These are phyloP conservation scores for Myotis yumanensis DNA, from an alignment of 2,113 vertebrate species.

Conservation along the genomic window DNA sequence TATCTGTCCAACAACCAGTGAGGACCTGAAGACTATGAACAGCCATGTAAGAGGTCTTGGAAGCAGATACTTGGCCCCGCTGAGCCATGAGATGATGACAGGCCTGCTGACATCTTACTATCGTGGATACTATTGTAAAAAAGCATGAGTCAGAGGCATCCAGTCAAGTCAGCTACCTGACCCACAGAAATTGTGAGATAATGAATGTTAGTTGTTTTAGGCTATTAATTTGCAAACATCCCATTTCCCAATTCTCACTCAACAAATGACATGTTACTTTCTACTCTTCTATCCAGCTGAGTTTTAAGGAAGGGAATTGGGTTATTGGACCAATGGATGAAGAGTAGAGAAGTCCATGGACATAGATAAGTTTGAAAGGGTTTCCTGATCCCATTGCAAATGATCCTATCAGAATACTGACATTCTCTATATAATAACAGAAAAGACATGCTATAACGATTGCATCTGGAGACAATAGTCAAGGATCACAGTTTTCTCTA, in stretches of 20 bases:
- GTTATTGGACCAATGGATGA: neutral
- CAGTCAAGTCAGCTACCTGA: neutral
- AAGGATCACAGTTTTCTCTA: neutral
- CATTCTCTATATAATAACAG: neutral
- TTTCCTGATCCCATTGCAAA: neutral
- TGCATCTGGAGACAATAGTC: neutral
- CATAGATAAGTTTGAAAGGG: neutral
- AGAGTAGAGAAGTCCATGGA: neutral
- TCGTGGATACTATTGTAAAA: neutral
- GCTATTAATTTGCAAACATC: neutral
- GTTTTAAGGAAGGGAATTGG: neutral
- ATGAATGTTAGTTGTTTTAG: neutral
- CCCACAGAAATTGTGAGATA: neutral
- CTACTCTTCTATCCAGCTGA: neutral
- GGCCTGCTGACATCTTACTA: neutral
- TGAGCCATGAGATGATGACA: neutral
- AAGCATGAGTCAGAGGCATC: neutral
- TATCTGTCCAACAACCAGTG: neutral
- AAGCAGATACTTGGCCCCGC: neutral
- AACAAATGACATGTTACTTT: no score
- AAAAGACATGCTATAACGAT: neutral
- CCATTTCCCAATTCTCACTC: no score
- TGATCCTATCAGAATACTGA: neutral
- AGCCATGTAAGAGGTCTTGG: neutral
- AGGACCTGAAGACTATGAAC: neutral